Evolutionary conservation across 2,888 invertebrate species (phyloP), one percentile per base, ranked within the genome.

Genomic region (Lithophane leautieri): DNA sequence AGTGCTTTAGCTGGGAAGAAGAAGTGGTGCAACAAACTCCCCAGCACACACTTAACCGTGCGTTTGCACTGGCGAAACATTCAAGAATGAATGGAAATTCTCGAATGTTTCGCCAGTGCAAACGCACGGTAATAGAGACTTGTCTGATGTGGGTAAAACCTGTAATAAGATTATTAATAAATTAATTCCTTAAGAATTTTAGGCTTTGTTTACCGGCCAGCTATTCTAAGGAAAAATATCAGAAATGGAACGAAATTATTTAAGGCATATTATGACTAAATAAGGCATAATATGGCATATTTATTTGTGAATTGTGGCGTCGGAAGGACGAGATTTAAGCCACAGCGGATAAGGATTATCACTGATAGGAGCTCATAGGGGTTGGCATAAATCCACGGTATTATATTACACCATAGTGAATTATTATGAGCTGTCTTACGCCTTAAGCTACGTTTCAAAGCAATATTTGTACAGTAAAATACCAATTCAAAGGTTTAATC

Each of bases 391-490:
- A 44, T 28, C 25, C 28, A n/a, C 58, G 12, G 12, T 34, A 82
- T 22, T n/a, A 76, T 25, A 40, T 1, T 47, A 63, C 58, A 40
- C 50, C 22, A 50, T 34, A 25, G 14, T 63, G n/a, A 60, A 68
- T 47, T 40, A 81, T 40, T 76, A 75, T 63, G 62, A 62, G 44
- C 44, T 63, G 42, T 25, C 25, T 66, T 28, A 61, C 40, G 82
- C 63, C 80, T 34, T 4, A 28, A 80, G 80, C 73, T n/a, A 61
- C 12, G 47, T 80, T 52, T 60, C 60, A 54, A 68, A 47, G 62
- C 52, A 44, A 69, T 76, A 76, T 79, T 76, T 82, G 77, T 54
- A 68, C 44, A 42, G 76, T 52, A 25, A 82, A 58, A 54, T 63
- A 60, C 47, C n/a, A 54, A 42, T 54, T 40, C 44, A 47, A 52